Base-by-base conservation (phyloP, 2,888 invertebrate species). In the Aleiodes testaceus region DNA sequence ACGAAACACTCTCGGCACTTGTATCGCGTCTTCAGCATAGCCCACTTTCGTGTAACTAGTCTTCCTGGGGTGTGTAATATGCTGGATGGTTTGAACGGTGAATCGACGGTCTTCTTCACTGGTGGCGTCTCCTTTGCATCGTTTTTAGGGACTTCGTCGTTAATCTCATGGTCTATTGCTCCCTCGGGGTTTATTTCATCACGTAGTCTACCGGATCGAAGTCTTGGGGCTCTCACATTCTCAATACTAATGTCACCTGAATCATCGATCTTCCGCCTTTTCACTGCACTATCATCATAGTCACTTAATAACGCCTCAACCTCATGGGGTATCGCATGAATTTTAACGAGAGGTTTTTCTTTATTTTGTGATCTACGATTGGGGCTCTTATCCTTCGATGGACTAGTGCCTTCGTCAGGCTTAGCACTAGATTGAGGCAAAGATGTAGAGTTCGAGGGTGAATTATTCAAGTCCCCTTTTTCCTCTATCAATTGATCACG, bases 271-370 rank as follows among this genome's bases (percentile, higher is more conserved):
- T 7, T 63, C 3, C 9, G 22, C 14, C 3, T 45, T 12, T n/a
- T 63, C 16, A 22, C 20, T 0, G 66, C 9, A 63, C n/a, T 36
- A 1, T 36, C 16, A 4, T 61, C 22, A 22, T 42, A 9, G 36
- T 49, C 49, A 7, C 67, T 67, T 0, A 45, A 36, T 26, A 78
- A 69, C 9, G 36, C 12, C 30, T 72, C 64, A 44, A 79, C 74
- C 12, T 59, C 61, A 1, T 74, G 12, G 1, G 74, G 36, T 52
- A 74, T 22, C 1, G 73, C 55, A 59, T 75, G 71, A 59, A 78
- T 70, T 50, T 65, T 50, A 14, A 77, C 74, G 44, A 79, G 72
- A n/a, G 79, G 78, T 2, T 44, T 45, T 42, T 22, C 14, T 20
- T 6, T 44, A 20, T 18, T 18, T 7, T 16, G 7, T 20, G 12